These are phyloP conservation scores for Henricia sp. DNA, from an alignment of 53 echinoderm and acorn worm species.

Conservation along the genomic window DNA sequence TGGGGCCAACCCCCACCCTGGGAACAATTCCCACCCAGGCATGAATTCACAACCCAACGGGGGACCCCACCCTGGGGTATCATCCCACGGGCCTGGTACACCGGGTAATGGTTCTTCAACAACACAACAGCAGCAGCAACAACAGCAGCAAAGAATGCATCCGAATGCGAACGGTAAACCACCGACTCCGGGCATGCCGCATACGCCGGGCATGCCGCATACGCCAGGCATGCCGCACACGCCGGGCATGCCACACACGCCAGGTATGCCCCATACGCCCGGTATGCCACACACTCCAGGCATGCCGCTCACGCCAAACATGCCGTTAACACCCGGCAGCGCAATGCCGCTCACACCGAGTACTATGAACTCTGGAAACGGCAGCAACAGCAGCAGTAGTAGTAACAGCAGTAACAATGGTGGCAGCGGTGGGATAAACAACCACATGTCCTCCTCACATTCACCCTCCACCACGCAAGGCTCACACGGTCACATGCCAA, in stretches of 20 bases:
- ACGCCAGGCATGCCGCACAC: constrained; percentile 74
- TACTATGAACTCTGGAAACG: constrained; percentile 63
- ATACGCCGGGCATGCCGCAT: constrained; percentile 82
- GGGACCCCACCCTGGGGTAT: constrained; percentile 42
- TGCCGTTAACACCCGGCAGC: constrained; percentile 71
- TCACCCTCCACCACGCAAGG: constrained; percentile 54
- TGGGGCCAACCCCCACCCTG: constrained; percentile 62
- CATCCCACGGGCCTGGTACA: constrained; percentile 53
- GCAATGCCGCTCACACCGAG: constrained; percentile 81
- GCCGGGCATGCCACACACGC: constrained; percentile 73
- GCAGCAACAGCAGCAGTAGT: constrained; percentile 18
- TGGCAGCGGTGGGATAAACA: constrained; percentile 46
- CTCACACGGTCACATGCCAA: constrained; percentile 54
- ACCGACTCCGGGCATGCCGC: constrained; percentile 87
- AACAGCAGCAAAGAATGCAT: constrained; percentile 66
- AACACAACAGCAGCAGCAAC: constrained; percentile 52
- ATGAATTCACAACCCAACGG: constrained; percentile 39
- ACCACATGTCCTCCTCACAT: constrained; percentile 53
- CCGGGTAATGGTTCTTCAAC: constrained; percentile 43
- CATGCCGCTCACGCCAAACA: constrained; percentile 64
- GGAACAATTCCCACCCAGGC: constrained; percentile 54
- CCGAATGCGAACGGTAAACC: constrained; percentile 68
- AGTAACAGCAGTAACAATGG: constrained; percentile 26
- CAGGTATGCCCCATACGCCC: constrained; percentile 72
- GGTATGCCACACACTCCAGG: constrained; percentile 77